Evolutionary conservation across 2,797 vertebrate species (phyloP).

Genomic region (Paedocypris micromegethes): DNA sequence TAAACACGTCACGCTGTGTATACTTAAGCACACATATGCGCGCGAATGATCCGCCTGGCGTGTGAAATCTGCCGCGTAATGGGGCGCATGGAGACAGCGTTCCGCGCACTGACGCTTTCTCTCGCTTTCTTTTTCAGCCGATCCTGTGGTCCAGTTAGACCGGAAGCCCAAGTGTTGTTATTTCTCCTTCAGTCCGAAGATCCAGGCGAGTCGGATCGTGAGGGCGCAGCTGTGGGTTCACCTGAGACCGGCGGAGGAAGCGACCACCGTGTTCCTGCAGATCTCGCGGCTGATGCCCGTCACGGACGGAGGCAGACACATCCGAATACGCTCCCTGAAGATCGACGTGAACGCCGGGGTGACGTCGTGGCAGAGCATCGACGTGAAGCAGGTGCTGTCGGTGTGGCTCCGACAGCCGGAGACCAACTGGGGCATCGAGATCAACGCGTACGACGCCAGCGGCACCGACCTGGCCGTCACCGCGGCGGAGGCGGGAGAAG

Average conservation of each 20-base stretch:
- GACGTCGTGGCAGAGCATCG: constrained; percentile 95
- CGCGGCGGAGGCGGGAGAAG: constrained; percentile 80
- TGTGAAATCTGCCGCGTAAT: too few species aligned
- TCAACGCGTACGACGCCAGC: constrained; percentile 88
- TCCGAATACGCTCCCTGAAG: constrained; percentile 93
- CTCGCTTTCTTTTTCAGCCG: constrained; percentile 69
- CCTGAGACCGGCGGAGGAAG: constrained; percentile 78
- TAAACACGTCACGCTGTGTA: too few species aligned
- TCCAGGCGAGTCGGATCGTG: constrained; percentile 85
- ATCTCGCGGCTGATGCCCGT: constrained; percentile 92
- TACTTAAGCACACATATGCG: too few species aligned
- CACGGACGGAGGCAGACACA: constrained; percentile 79
- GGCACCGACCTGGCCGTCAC: constrained; percentile 89
- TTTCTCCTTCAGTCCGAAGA: constrained; percentile 90
- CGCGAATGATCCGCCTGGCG: too few species aligned
- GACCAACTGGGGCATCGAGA: constrained; percentile 98
- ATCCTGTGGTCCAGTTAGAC: constrained; percentile 77
- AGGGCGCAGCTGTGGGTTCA: constrained; percentile 95
- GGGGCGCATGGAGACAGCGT: too few species aligned
- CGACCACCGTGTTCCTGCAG: constrained; percentile 91
- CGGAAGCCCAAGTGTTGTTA: constrained; percentile 90
- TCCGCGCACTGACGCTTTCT: neutral
- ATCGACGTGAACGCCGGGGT: constrained; percentile 86
- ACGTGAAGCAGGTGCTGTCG: constrained; percentile 92
- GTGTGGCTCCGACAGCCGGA: constrained; percentile 97